These are phyloP conservation scores for Borostomias antarcticus DNA, from an alignment of 2,797 vertebrate genomes.

Conservation along the genomic window DNA sequence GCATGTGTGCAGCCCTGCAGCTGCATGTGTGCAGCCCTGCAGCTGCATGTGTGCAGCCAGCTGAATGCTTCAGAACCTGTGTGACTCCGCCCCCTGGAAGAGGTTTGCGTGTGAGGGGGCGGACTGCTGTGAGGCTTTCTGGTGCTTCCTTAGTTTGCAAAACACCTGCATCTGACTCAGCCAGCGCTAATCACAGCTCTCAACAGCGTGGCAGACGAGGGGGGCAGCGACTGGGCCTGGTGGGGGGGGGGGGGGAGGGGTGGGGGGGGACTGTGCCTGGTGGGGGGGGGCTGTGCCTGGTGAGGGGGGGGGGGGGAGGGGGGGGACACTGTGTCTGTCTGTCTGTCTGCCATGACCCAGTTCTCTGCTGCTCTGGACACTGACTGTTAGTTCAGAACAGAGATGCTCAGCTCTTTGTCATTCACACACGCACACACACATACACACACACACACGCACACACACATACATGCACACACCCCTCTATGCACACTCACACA, in stretches of 20 bases:
- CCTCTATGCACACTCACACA: too few species aligned
- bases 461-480: too few species aligned
- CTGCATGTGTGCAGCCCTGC: constrained; percentile 1
- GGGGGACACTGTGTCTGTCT: background rate
- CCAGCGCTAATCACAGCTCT: constrained; percentile 67
- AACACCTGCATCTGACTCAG: constrained; percentile 79
- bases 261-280: constrained; percentile 13
- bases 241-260: background rate
- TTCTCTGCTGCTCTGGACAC: too few species aligned
- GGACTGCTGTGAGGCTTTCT: constrained; percentile 55
- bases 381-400: too few species aligned
- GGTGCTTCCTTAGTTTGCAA: constrained; percentile 69
- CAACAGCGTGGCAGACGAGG: constrained; percentile 29
- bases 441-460: too few species aligned
- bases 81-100: constrained; percentile 39
- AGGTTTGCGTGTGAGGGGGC: constrained; percentile 72
- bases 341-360: too few species aligned
- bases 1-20: constrained; percentile 36
- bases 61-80: too few species aligned
- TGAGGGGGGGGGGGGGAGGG: constrained; percentile 15
- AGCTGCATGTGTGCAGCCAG: background rate
- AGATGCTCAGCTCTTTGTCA: too few species aligned
- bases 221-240: constrained; percentile 21
- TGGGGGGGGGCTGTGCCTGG: constrained; percentile 9
- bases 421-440: too few species aligned